A percentile compares a stretch with the other conserved stretches of the same genome.
These are phyloP conservation scores for Latheticus oryzae DNA, from an alignment of 2,888 invertebrate species.

Conservation along the genomic window DNA sequence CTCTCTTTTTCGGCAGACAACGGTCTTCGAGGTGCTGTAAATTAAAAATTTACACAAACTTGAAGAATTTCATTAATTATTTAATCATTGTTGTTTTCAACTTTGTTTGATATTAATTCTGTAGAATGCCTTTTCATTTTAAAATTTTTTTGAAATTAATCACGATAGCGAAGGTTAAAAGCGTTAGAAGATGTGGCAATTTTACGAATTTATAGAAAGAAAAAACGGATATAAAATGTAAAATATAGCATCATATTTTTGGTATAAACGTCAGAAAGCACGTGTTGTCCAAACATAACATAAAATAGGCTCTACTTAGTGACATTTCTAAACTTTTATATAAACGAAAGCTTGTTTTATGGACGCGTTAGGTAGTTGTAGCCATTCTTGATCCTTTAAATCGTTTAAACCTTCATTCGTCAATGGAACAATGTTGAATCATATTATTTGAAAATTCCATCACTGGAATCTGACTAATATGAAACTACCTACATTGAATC, in stretches of 20 bases:
- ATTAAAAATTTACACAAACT: conserved; percentile 62
- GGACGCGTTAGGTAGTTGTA: conserved; percentile 27
- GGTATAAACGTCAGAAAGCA: conserved; percentile 63
- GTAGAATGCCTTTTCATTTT: conserved; percentile 54
- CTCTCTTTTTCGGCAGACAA: conserved; percentile 33
- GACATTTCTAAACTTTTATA: conserved; percentile 61
- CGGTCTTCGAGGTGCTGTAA: conserved; percentile 58
- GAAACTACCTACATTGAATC: conserved; percentile 31
- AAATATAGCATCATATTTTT: conserved; percentile 62
- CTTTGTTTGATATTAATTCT: conserved; percentile 58
- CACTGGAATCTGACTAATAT: conserved; percentile 10
- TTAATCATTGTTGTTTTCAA: conserved; percentile 62
- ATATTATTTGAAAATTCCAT: not conserved
- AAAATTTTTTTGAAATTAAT: conserved; percentile 50
- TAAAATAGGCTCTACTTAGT: conserved; percentile 61
- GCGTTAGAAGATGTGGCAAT: conserved; percentile 46
- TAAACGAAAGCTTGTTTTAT: conserved; percentile 38
- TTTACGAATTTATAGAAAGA: conserved; percentile 46
- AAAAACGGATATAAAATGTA: conserved; percentile 59
- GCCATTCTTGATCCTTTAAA: conserved; percentile 14
- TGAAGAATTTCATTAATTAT: conserved; percentile 64
- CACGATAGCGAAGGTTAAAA: conserved; percentile 48
- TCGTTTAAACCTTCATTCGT: not conserved
- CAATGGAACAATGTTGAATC: too few relatives aligned
- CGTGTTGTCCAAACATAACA: conserved; percentile 64